These are phyloP conservation scores for Uria lomvia DNA, from an alignment of 2,113 vertebrate species.

Conservation along the genomic window DNA sequence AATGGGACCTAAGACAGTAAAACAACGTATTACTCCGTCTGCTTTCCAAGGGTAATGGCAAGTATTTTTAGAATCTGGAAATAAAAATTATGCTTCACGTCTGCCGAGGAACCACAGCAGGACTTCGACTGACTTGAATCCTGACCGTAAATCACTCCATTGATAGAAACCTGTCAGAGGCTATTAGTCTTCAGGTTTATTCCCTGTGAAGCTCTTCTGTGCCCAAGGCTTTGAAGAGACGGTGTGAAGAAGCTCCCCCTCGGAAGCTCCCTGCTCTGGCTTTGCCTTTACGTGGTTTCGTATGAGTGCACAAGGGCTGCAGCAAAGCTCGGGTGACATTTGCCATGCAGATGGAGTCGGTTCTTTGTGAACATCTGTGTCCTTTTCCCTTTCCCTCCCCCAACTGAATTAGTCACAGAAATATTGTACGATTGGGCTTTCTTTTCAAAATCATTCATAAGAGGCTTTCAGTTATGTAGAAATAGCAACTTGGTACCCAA, in stretches of 20 bases:
- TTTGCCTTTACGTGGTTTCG: background rate
- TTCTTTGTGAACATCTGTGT: background rate
- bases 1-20: background rate
- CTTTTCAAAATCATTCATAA: background rate
- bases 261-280: too few species aligned
- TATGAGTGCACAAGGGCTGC: background rate
- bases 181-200: background rate
- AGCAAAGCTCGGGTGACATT: background rate
- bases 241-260: background rate
- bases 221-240: background rate
- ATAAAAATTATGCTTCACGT: fast-evolving
- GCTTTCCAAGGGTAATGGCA: background rate
- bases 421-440: background rate
- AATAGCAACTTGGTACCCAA: background rate
- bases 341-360: background rate
- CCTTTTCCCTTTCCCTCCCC: background rate
- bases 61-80: background rate
- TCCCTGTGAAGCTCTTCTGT: background rate
- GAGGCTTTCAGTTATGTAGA: background rate
- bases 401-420: background rate
- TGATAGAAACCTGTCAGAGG: background rate
- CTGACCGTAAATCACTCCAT: background rate
- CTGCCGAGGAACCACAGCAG: background rate
- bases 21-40: fast-evolving
- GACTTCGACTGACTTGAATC: background rate